Base-by-base conservation (phyloP, 1,140 invertebrate species). In the Thrips palmi region DNA sequence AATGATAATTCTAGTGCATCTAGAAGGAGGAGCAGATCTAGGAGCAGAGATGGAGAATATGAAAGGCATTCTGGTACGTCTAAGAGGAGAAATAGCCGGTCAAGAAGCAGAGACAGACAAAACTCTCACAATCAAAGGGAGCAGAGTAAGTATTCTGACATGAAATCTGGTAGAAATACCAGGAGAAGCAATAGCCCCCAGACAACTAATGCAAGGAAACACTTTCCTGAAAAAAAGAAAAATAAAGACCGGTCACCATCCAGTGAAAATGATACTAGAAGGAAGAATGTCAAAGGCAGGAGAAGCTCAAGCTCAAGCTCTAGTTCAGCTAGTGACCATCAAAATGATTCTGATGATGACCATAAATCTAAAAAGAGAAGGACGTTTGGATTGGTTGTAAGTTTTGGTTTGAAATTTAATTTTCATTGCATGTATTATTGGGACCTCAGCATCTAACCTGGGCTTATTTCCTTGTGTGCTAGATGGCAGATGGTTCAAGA, bases 361-460 rank as follows among this genome's bases (percentile, higher is more conserved):
- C 11, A 7, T 33, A 33, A 17, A 17, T 17, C 31, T 11, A 33
- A 33, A 12, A 27, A 14, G n/a, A 24, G 14, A 8, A 45, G 39
- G 22, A 23, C 20, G 14, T 47, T 40, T 40, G 43, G 45, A 30
- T 31, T 47, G 19, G 23, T 40, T 37, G 45, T 47, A 32, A 38
- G 45, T 38, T 3, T 11, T 30, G 8, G 3, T 39, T 27, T 27
- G 7, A 5, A 36, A 12, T 36, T 39, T 4, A 5, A 14, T 25
- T 25, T 27, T 33, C 30, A 18, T 33, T 33, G 12, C 12, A 2
- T 17, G 21, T 23, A 23, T 35, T 32, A n/a, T n/a, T n/a, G n/a
- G n/a, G n/a, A n/a, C n/a, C n/a, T n/a, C n/a, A n/a, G n/a, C n/a
- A n/a, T n/a, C n/a, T n/a, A n/a, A n/a, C n/a, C n/a, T n/a, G n/a